Conservation (phyloP, 2,888 invertebrate species). For the Malthinus seriepunctatus region DNA sequence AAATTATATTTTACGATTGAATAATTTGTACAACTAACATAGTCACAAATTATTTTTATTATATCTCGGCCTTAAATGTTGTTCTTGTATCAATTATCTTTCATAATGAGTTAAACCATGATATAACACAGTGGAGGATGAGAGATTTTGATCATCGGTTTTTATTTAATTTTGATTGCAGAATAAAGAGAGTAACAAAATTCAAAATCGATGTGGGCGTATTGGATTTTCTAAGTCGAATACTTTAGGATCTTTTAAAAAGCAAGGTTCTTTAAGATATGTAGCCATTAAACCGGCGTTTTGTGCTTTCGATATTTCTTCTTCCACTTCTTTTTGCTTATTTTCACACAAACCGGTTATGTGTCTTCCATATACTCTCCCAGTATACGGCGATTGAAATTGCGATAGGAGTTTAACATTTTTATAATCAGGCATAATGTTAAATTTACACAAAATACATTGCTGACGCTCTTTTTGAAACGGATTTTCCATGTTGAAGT, state of each 20-base stretch:
- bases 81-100: too few relatives aligned
- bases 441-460: slow-evolving; percentile 83
- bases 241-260: slow-evolving; percentile 83
- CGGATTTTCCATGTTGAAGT: slow-evolving; percentile 74
- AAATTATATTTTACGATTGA: too few relatives aligned
- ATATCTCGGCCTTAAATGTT: too few relatives aligned
- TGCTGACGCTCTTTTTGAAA: slow-evolving; percentile 70
- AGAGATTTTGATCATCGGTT: too few relatives aligned
- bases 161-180: too few relatives aligned
- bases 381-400: slow-evolving; percentile 95
- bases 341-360: slow-evolving; percentile 90
- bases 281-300: slow-evolving; percentile 81
- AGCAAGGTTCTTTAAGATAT: slow-evolving; percentile 78
- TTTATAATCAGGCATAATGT: slow-evolving; percentile 86
- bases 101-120: too few relatives aligned
- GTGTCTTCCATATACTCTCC: slow-evolving; percentile 87
- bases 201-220: slow-evolving; percentile 76
- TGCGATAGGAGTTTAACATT: slow-evolving; percentile 90
- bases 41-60: too few relatives aligned
- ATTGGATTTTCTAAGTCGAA: slow-evolving; percentile 88
- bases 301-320: slow-evolving; percentile 76
- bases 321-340: slow-evolving; percentile 76
- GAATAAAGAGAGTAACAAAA: too few relatives aligned
- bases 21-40: too few relatives aligned
- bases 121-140: too few relatives aligned